Percentiles rank a stretch among this genome's conserved stretches.
phyloP scores from a whole-genome alignment of 92 coral and sea anemone species.

The Anthopleura xanthogrammica region DNA sequence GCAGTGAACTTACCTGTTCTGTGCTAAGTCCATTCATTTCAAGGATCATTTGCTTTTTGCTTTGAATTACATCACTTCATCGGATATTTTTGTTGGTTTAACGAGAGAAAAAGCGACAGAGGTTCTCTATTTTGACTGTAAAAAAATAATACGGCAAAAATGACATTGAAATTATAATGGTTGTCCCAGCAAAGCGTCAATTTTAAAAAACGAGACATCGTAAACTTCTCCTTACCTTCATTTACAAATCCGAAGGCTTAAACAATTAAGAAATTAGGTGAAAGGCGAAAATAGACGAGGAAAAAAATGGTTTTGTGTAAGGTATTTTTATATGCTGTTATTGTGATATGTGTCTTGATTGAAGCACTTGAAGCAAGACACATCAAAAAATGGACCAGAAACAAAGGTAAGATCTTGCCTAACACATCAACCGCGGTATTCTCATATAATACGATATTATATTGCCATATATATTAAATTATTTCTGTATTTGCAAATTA shows the following conservation, averaged over 20 bases:
- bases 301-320: neutral
- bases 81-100: neutral
- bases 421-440: too few species aligned
- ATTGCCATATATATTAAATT: too few species aligned
- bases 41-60: constrained; percentile 18
- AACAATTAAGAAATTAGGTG: neutral
- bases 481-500: too few species aligned
- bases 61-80: constrained; percentile 20
- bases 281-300: neutral
- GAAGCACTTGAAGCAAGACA: neutral
- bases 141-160: neutral
- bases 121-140: neutral
- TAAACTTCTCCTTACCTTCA: neutral
- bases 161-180: neutral
- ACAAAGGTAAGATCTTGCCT: constrained; percentile 2
- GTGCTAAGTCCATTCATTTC: neutral
- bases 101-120: neutral
- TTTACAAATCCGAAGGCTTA: neutral
- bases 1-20: neutral
- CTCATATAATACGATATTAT: too few species aligned
- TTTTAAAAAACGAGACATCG: neutral
- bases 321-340: neutral
- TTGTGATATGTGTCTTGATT: neutral
- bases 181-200: neutral
- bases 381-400: constrained; percentile 1